Conservation (phyloP, 2,797 vertebrate genomes). For the Salarias fasciatus region DNA sequence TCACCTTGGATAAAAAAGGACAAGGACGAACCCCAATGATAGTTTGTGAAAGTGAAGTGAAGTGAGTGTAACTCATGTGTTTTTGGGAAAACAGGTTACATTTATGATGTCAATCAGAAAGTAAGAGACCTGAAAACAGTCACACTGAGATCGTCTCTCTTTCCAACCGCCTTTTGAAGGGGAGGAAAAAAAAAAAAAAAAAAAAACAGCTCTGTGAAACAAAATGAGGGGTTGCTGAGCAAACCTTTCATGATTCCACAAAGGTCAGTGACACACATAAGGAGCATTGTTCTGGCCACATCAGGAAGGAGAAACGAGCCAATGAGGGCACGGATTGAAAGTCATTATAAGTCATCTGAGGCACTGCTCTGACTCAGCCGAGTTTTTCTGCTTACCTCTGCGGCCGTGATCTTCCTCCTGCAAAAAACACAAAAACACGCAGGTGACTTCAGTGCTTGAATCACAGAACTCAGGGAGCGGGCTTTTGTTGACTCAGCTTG, state of each 20-base stretch:
- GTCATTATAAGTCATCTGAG: constrained; percentile 56
- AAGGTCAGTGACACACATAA: constrained; percentile 66
- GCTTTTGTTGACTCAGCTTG: constrained; percentile 35
- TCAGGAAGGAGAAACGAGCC: constrained; percentile 57
- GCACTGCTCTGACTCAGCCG: constrained; percentile 61
- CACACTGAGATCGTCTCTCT: constrained; percentile 34
- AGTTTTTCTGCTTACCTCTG: constrained; percentile 78
- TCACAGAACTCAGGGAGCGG: constrained; percentile 16
- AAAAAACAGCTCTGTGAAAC: constrained; percentile 53
- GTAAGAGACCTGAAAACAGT: too few species aligned
- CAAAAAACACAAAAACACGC: constrained; percentile 45
- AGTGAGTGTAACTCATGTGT: too few species aligned
- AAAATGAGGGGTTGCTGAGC: constrained; percentile 61
- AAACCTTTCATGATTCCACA: constrained; percentile 68
- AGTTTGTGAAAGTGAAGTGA: too few species aligned
- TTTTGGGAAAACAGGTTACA: too few species aligned
- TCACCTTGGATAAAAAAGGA: too few species aligned
- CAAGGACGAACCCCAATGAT: too few species aligned
- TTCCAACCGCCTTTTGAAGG: constrained; percentile 46
- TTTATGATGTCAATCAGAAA: too few species aligned
- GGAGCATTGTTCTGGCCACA: constrained; percentile 57
- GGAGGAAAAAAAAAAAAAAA: constrained; percentile 48
- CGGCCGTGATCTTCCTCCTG: constrained; percentile 81
- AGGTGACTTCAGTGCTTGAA: constrained; percentile 36
- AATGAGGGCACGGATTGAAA: constrained; percentile 56